Percentiles rank a stretch among this genome's conserved stretches.
Evolutionary conservation across 2,113 vertebrate genomes (phyloP).

Genomic region (Cygnus atratus): DNA sequence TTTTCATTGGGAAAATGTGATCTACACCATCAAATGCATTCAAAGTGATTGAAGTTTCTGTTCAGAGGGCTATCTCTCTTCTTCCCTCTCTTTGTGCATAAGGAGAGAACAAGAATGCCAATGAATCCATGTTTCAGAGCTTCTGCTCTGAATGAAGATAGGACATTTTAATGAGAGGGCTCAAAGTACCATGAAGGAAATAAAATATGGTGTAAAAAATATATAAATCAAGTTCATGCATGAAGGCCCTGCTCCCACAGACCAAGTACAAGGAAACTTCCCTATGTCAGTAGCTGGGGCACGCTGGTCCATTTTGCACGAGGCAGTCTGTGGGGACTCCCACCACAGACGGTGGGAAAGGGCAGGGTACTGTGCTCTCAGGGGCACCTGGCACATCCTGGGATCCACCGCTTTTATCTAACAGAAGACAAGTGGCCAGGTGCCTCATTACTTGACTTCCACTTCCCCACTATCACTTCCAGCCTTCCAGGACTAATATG

Average conservation of each 20-base stretch:
- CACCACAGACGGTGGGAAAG: neutral
- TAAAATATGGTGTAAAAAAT: neutral
- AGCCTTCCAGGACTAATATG: neutral
- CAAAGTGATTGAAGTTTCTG: neutral
- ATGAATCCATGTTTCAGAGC: neutral
- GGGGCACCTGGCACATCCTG: neutral
- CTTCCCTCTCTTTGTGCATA: neutral
- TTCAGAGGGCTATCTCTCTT: neutral
- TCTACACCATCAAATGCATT: neutral
- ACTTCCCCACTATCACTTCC: neutral
- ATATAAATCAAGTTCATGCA: neutral
- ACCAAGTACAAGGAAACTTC: neutral
- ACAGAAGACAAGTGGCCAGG: neutral
- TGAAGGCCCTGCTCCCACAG: neutral
- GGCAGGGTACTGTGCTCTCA: neutral
- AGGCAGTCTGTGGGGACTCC: neutral
- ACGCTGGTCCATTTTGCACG: neutral
- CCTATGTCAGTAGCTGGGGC: neutral
- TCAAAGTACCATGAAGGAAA: neutral
- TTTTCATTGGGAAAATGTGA: neutral
- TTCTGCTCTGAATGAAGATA: neutral
- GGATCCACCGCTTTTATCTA: neutral
- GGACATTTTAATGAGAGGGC: rapidly evolving
- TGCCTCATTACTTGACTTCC: neutral
- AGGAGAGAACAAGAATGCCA: neutral